phyloP scores from a whole-genome alignment of 35 echinoderm and acorn worm species.

The Stichopus chloronotus region DNA sequence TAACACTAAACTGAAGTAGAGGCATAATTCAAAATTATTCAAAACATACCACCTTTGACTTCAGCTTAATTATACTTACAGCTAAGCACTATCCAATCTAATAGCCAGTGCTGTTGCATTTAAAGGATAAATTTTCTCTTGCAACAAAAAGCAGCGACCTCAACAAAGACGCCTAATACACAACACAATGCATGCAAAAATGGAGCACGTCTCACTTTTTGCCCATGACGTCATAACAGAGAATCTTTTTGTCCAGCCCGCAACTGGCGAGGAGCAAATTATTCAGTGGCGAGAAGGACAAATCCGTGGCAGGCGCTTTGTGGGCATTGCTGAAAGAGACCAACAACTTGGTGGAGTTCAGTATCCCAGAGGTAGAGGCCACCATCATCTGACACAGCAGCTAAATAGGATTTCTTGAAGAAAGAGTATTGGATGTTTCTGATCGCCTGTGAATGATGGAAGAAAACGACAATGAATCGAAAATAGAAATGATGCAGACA shows the following conservation, averaged over 20 bases:
- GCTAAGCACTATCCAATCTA: too few relatives aligned
- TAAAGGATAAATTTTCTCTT: too few relatives aligned
- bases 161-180: too few relatives aligned
- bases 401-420: slow-evolving; percentile 91
- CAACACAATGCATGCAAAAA: too few relatives aligned
- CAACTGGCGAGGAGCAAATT: slow-evolving; percentile 82
- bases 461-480: neutral
- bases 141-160: too few relatives aligned
- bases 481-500: neutral
- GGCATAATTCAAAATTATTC: too few relatives aligned
- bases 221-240: slow-evolving; percentile 88
- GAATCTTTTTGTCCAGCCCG: slow-evolving; percentile 90
- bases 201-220: slow-evolving; percentile 47
- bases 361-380: slow-evolving; percentile 89
- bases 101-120: too few relatives aligned
- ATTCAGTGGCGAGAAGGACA: slow-evolving; percentile 89
- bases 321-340: slow-evolving; percentile 76
- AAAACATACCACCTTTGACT: too few relatives aligned
- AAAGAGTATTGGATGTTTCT: slow-evolving; percentile 83
- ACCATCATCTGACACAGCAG: slow-evolving; percentile 93
- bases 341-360: slow-evolving; percentile 77
- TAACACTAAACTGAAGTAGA: too few relatives aligned
- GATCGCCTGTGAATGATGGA: slow-evolving; percentile 67
- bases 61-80: too few relatives aligned
- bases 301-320: slow-evolving; percentile 79